phyloP scores from a whole-genome alignment of 2,113 vertebrate species.

The Mugil cephalus region DNA sequence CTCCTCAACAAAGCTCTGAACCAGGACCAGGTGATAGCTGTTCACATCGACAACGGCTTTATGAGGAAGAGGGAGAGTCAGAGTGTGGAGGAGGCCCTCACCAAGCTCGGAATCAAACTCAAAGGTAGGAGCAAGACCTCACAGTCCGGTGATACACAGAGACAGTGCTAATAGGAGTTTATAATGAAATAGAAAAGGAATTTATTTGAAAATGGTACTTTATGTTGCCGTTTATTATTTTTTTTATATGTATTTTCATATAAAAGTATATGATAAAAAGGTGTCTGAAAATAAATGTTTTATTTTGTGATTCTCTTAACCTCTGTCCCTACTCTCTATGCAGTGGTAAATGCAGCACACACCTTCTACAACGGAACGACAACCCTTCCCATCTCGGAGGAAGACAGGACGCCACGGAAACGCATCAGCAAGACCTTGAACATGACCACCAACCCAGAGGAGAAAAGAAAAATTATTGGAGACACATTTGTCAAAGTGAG shows the following conservation, averaged over 20 bases:
- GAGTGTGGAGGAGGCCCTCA: constrained; percentile 96
- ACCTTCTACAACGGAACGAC: constrained; percentile 99
- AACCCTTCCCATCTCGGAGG: constrained; percentile 97
- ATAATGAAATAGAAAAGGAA: not conserved
- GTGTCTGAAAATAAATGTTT: not conserved
- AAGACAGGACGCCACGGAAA: constrained; percentile 96
- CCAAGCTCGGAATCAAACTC: constrained; percentile 95
- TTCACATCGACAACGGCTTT: constrained; percentile 99
- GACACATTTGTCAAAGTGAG: constrained; percentile 98
- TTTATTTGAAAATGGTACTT: not conserved
- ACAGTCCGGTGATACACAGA: no score
- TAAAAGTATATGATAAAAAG: no score
- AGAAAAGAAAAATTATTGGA: constrained; percentile 98
- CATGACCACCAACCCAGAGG: constrained; percentile 99
- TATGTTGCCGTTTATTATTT: not conserved
- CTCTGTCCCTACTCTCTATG: not conserved
- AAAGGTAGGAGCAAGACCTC: constrained; percentile 86
- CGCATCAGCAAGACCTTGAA: constrained; percentile 99
- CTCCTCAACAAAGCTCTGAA: constrained; percentile 95
- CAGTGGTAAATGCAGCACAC: constrained; percentile 98
- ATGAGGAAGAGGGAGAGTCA: constrained; percentile 98
- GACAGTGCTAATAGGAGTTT: no score
- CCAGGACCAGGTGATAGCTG: constrained; percentile 95
- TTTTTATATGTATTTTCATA: no score
- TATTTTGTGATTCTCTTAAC: constrained; percentile 1